Percentiles rank a stretch among this genome's conserved stretches.
phyloP scores from a whole-genome alignment of 2,113 vertebrate genomes.

The Pelobates fuscus region DNA sequence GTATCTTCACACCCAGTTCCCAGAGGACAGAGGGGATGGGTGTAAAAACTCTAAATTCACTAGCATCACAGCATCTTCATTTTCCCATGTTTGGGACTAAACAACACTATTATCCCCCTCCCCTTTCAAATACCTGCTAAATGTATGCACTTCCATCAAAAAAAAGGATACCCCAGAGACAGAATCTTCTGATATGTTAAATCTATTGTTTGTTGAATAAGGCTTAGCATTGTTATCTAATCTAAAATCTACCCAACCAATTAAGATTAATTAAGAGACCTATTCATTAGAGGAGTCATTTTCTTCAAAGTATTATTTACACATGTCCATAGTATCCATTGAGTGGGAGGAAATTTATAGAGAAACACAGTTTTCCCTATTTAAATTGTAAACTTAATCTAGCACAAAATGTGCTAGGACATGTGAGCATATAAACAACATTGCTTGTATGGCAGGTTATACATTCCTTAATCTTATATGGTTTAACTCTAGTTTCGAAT shows the following conservation, averaged over 20 bases:
- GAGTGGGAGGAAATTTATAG: too few species aligned
- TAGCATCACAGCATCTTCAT: conserved; percentile 14
- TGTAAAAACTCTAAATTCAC: not conserved
- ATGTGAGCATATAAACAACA: too few species aligned
- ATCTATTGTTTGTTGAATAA: not conserved
- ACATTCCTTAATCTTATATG: too few species aligned
- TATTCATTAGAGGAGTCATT: not conserved
- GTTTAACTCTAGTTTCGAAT: too few species aligned
- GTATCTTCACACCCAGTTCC: conserved; percentile 13
- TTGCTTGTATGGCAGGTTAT: too few species aligned
- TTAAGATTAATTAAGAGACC: not conserved
- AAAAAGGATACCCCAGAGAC: conserved; percentile 16
- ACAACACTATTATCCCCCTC: not conserved
- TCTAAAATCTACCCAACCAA: not conserved
- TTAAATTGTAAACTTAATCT: too few species aligned
- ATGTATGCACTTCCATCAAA: not conserved
- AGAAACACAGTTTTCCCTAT: too few species aligned
- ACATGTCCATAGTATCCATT: too few species aligned
- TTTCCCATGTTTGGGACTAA: conserved; percentile 5
- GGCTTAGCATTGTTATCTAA: not conserved
- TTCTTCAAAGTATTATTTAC: too few species aligned
- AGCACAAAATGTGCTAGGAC: too few species aligned
- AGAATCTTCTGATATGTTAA: not conserved
- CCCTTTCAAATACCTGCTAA: conserved; percentile 4
- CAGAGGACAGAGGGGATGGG: conserved; percentile 3